A percentile compares a stretch with the other conserved stretches of the same genome.
phyloP scores from a whole-genome alignment of 2,113 vertebrate genomes.

The Antigone vipio region DNA sequence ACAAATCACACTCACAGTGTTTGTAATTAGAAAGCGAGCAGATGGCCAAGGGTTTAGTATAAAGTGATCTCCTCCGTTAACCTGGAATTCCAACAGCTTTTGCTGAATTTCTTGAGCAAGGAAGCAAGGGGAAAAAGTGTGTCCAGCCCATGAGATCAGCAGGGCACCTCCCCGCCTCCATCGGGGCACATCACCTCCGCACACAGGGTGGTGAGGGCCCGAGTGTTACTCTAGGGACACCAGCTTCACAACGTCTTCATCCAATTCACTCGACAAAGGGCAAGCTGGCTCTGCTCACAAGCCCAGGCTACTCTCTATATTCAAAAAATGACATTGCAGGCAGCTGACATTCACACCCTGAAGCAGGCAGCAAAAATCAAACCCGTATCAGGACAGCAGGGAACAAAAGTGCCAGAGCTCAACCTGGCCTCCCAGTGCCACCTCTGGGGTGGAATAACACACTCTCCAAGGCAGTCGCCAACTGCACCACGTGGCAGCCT shows the following conservation, averaged over 20 bases:
- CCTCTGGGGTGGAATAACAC: neutral
- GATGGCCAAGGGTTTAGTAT: neutral
- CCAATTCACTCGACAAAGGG: neutral
- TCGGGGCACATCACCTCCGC: neutral
- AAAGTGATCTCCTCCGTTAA: neutral
- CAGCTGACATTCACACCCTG: neutral
- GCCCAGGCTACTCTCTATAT: neutral
- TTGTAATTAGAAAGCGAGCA: neutral
- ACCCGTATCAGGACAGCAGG: neutral
- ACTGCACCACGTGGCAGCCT: neutral
- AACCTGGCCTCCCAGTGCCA: neutral
- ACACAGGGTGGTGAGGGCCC: neutral
- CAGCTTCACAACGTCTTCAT: neutral
- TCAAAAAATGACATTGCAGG: neutral
- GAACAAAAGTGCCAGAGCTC: neutral
- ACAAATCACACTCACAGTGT: neutral
- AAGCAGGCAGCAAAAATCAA: neutral
- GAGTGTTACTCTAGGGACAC: neutral
- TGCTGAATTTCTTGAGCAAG: neutral
- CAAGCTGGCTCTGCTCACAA: neutral
- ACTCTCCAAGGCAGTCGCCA: neutral
- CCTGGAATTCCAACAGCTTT: neutral
- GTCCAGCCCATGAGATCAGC: neutral
- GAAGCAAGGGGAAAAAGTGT: rapidly evolving
- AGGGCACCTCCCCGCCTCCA: neutral